Base-by-base conservation (phyloP, 2,113 vertebrate genomes). In the Macquaria ambigua region DNA sequence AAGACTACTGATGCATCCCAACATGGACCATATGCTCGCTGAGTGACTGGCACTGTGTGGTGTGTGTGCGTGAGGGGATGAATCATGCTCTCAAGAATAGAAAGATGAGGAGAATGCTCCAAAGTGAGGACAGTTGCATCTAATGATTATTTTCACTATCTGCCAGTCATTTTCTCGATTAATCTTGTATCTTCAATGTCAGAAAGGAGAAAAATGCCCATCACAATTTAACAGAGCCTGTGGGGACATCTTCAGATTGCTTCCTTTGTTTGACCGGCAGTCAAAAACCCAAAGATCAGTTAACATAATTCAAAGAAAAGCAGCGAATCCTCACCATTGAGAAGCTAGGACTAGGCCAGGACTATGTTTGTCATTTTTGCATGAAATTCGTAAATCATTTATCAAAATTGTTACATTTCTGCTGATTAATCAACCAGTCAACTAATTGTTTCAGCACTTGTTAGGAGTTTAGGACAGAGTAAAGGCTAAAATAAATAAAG, bases 11-110 rank as follows among this genome's bases (percentile, higher is more conserved):
- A 80, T 84, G 63, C 77, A 63, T 63, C 56, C 39, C 46, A 82
- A 79, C 72, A 74, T 43, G 64, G 67, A 74, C 61, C 59, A 31
- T 83, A 74, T 84, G 79, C 21, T 55, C 25, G 21, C 52, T 66
- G 63, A 1, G 59, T 46, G 59, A 6, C 48, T 37, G 74, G 58
- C 7, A 4, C 2, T 64, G 23, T 79, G 34, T 2, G 43, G 56
- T 69, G 53, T 74, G 74, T 71, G 61, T 37, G 86, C 66, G 75
- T 66, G 70, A 48, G 31, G 2, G 15, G 46, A 83, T 84, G 73
- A 87, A 81, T 85, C 76, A 85, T 56, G 37, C 37, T 25, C 21
- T 72, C 74, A 75, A 31, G 31, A 37, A 82, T 18, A 84, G n/a
- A 74, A 50, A 70, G 56, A 76, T 66, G 25, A 62, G n/a, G 41